Evolutionary conservation across 2,797 vertebrate species (phyloP), one percentile per base, ranked within the genome.

Genomic region (Distichodus sexfasciatus): DNA sequence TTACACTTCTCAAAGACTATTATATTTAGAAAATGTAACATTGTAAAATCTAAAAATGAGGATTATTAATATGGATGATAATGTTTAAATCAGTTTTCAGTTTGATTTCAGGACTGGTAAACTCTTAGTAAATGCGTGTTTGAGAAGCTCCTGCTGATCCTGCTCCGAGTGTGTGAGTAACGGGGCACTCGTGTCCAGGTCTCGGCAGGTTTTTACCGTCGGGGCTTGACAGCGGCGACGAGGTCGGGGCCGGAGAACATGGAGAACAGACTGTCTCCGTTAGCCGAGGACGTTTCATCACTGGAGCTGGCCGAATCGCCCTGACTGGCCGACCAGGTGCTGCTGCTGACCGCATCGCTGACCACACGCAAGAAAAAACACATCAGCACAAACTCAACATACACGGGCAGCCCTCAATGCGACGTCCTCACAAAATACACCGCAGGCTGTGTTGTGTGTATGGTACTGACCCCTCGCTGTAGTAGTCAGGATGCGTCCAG

Each of bases 201-300:
- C 6, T 51, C n/a, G 28, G 54, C 12, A 5, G 21, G 10, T 24
- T 54, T 84, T 79, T 83, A 95, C 97, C 97, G 94, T 83, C 96
- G 94, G 79, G 98, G 97, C 81, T 99, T 98, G 57, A 99, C 97
- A 15, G 97, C 97, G 66, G 96, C 97, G 76, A 99, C 94, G 0
- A 99, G 94, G 83, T 99, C 97, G 50, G 97, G 97, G 73, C 97
- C 97, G 81, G 97, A 99, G 91, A 99, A 99, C 97, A 99, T 99
- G 85, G 96, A 98, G 89, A 99, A 99, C 76, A 99, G 86, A 71
- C 96, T 98, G 91, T 99, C 96, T 1, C 97, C 97, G 0, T 99
- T 99, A 82, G 94, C 97, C 1, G 96, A 99, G 60, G 97, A 99
- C 0, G 97, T 93, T 88, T 99, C 97, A 0, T 99, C 97, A n/a